Conservation (phyloP, 1,140 invertebrate species). For the Nautilus pompilius region DNA sequence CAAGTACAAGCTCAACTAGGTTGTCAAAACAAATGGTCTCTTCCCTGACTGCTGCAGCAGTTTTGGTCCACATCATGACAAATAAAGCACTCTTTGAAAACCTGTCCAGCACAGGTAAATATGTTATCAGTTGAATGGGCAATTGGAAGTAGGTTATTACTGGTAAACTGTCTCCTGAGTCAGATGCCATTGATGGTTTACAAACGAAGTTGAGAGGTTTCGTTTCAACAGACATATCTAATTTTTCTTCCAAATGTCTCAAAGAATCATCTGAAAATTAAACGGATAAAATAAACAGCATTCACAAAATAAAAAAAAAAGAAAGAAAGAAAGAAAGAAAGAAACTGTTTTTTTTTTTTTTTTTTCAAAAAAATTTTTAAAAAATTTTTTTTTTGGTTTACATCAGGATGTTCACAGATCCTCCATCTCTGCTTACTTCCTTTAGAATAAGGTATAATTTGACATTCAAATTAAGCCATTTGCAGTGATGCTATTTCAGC, state of each 20-base stretch:
- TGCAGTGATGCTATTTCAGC: no score
- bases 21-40: slow-evolving; percentile 5
- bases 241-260: neutral
- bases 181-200: neutral
- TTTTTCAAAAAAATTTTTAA: no score
- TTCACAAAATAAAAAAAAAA: no score
- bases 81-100: slow-evolving; percentile 5
- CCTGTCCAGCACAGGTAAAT: slow-evolving; percentile 1
- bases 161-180: neutral
- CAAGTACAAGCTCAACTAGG: slow-evolving; percentile 14
- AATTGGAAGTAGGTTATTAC: neutral
- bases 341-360: no score
- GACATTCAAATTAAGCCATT: no score
- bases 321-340: no score
- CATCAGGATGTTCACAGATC: no score
- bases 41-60: neutral
- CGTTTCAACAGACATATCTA: neutral
- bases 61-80: slow-evolving; percentile 7
- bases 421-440: no score
- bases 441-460: no score
- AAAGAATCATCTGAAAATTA: neutral
- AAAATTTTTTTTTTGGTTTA: no score
- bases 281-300: no score
- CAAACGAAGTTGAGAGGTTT: neutral
- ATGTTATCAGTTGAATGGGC: slow-evolving; percentile 1